Evolutionary conservation across 2,888 invertebrate genomes (phyloP).

Genomic region (Drosophila limbata): DNA sequence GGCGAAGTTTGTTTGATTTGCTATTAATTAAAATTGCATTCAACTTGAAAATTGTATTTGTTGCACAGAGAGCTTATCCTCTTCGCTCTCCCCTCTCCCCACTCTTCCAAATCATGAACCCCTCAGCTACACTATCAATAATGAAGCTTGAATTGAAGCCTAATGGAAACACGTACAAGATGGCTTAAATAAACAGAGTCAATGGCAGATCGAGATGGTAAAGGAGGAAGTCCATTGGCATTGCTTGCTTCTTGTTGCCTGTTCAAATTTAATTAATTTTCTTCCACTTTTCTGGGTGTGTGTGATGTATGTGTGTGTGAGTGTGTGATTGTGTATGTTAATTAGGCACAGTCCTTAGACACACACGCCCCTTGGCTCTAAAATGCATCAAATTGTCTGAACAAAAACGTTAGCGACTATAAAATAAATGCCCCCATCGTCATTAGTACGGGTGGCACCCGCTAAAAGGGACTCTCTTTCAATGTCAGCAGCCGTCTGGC

Average conservation of each 20-base stretch:
- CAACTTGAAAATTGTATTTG: conserved; percentile 79
- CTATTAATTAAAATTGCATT: conserved; percentile 82
- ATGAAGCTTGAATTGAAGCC: conserved; percentile 78
- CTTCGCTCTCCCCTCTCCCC: too few relatives aligned
- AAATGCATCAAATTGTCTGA: conserved; percentile 76
- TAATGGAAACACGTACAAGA: conserved; percentile 80
- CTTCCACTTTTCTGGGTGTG: conserved; percentile 64
- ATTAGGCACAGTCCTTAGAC: conserved; percentile 67
- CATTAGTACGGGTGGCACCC: conserved; percentile 31
- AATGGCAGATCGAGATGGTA: neutral
- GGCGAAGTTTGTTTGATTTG: conserved; percentile 77
- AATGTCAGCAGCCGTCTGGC: conserved; percentile 59
- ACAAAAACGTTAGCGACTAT: conserved; percentile 58
- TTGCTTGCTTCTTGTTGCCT: conserved; percentile 31
- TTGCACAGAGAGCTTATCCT: conserved; percentile 51
- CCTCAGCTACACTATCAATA: conserved; percentile 46
- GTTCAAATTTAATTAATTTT: conserved; percentile 76
- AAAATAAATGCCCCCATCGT: conserved; percentile 50
- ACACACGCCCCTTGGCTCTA: conserved; percentile 63
- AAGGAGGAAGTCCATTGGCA: conserved; percentile 16
- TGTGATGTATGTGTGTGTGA: conserved; percentile 25
- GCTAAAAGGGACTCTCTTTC: conserved; percentile 42
- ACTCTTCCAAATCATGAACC: neutral
- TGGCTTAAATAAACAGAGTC: conserved; percentile 65
- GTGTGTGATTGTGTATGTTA: conserved; percentile 54